These are phyloP conservation scores for Coregonus clupeaformis DNA, from an alignment of 2,113 vertebrate species.

Conservation along the genomic window DNA sequence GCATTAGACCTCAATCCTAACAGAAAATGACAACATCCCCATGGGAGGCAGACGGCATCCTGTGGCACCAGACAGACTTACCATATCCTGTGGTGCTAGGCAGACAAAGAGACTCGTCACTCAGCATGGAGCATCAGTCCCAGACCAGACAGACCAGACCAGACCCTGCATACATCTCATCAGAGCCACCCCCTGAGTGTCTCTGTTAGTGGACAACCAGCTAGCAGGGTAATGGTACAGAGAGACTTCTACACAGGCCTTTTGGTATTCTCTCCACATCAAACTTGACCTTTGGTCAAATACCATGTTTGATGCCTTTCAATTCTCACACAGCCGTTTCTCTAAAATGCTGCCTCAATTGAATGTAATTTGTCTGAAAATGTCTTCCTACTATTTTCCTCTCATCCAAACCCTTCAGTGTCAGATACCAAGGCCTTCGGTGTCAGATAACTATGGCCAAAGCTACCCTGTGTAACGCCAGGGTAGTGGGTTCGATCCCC, in stretches of 20 bases:
- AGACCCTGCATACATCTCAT: neutral
- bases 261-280: slow-evolving; percentile 49
- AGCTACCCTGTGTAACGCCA: too few relatives aligned
- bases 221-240: slow-evolving; percentile 15
- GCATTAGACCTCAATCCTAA: neutral
- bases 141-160: neutral
- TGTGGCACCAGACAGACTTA: neutral
- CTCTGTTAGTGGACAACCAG: slow-evolving; percentile 3
- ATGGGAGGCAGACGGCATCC: neutral
- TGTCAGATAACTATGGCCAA: neutral
- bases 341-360: slow-evolving; percentile 12
- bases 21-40: neutral
- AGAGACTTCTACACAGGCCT: slow-evolving; percentile 32
- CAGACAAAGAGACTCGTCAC: neutral
- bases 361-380: slow-evolving; percentile 23
- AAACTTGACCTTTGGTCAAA: slow-evolving; percentile 50
- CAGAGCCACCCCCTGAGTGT: slow-evolving; percentile 21
- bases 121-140: neutral
- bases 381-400: slow-evolving; percentile 4
- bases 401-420: neutral
- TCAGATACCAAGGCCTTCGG: slow-evolving; percentile 5
- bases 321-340: slow-evolving; percentile 34
- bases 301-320: slow-evolving; percentile 25
- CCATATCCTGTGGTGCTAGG: neutral
- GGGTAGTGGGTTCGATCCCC: too few relatives aligned